Percentiles rank a stretch among this genome's conserved stretches.
phyloP scores from a whole-genome alignment of 2,888 invertebrate genomes.

The Trachelus iudaicus region DNA sequence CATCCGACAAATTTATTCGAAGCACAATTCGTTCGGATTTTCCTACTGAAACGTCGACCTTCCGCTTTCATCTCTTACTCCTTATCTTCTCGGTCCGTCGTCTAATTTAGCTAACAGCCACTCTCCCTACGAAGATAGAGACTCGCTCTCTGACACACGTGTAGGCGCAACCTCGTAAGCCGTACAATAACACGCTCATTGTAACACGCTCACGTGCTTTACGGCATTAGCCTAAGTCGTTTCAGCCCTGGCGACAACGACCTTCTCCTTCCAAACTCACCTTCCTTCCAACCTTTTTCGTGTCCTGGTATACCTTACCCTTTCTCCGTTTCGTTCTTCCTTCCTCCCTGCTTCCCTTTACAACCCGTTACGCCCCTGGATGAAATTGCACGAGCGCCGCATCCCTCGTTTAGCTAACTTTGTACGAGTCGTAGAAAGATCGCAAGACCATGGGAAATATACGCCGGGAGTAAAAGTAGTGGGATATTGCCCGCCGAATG shows the following conservation, averaged over 20 bases:
- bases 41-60: constrained; percentile 4
- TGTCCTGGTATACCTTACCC: neutral
- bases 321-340: constrained; percentile 1
- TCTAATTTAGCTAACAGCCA: constrained; percentile 20
- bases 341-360: constrained; percentile 6
- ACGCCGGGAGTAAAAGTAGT: neutral
- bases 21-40: constrained; percentile 17
- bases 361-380: neutral
- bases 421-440: neutral
- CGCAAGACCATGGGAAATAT: neutral
- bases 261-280: neutral
- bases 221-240: neutral
- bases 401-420: neutral
- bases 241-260: neutral
- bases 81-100: constrained; percentile 5
- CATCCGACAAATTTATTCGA: constrained; percentile 21
- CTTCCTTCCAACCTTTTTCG: neutral
- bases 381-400: neutral
- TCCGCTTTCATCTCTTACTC: neutral
- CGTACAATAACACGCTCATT: neutral
- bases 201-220: neutral
- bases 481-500: neutral
- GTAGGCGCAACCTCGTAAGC: neutral
- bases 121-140: neutral
- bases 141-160: neutral